Evolutionary conservation across 2,888 invertebrate species (phyloP), one percentile per base, ranked within the genome.

Genomic region (Heliothis peltigera): DNA sequence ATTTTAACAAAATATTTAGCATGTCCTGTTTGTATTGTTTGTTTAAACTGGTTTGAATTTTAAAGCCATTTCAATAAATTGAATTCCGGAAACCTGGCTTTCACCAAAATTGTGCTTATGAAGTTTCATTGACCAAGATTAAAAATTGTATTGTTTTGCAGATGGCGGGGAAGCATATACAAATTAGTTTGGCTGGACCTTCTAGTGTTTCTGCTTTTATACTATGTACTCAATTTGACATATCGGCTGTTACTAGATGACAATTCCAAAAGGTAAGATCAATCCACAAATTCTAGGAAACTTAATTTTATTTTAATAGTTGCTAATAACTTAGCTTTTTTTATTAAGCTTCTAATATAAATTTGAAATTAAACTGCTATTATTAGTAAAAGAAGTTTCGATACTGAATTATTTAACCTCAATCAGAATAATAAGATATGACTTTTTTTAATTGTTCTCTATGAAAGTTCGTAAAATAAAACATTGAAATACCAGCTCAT

Each of bases 151-250:
- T 39, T 51, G 72, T 79, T 85, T 67, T 77, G 96, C 95, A 98
- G 98, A 96, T 99, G 99, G 99, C 96, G 97, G 78, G 99, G 98
- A 47, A 98, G 98, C 89, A 98, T 99, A 84, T 99, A 99, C 96
- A 99, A 99, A 92, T 94, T 99, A 79, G 97, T 99, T 70, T 99
- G 98, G 98, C 95, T 98, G 78, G 99, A 99, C 90, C 95, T 98
- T 58, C 86, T 98, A 28, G 95, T 98, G 57, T 99, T 98, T 89
- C 95, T 98, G 69, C 92, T 96, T 39, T 89, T 97, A 59, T 99
- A 98, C 89, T 98, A 98, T 86, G 84, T 95, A 46, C 95, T 99
- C 74, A 98, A 97, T 90, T 89, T 98, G 73, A 93, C 96, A 2
- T 99, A 99, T 91, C 96, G 98, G 71, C 96, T 97, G 83, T 90